Evolutionary conservation across 92 coral and sea anemone genomes (phyloP).

Genomic region (Epizoanthus scotinus): DNA sequence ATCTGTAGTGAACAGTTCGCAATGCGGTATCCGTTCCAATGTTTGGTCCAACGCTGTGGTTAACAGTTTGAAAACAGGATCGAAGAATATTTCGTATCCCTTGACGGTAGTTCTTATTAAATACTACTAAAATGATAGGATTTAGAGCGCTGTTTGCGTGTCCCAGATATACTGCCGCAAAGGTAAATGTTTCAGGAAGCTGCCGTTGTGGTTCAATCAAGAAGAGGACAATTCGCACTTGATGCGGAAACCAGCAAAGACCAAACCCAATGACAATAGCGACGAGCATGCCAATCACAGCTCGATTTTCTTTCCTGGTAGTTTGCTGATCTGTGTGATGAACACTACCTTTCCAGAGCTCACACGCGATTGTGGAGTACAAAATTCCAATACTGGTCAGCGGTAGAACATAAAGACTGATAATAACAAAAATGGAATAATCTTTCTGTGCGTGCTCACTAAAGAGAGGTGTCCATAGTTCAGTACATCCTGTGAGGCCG

Average conservation of each 20-base stretch:
- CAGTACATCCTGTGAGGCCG: slow-evolving; percentile 2
- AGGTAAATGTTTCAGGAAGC: background rate
- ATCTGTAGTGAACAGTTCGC: background rate
- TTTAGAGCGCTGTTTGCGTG: slow-evolving; percentile 34
- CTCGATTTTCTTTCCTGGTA: slow-evolving; percentile 21
- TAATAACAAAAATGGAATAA: slow-evolving; percentile 7
- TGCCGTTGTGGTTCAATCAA: background rate
- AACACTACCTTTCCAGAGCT: slow-evolving; percentile 22
- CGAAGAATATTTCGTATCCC: background rate
- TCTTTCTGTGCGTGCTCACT: slow-evolving; percentile 22
- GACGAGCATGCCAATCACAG: slow-evolving; percentile 24
- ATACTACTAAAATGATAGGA: slow-evolving; percentile 27
- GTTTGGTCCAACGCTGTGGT: slow-evolving; percentile 2
- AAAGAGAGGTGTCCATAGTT: slow-evolving; percentile 27
- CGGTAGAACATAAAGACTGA: slow-evolving; percentile 22
- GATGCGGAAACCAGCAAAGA: slow-evolving; percentile 34
- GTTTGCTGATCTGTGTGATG: slow-evolving; percentile 12
- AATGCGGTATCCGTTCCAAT: background rate
- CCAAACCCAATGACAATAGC: slow-evolving; percentile 34
- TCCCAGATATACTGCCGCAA: slow-evolving; percentile 23
- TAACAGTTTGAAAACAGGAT: background rate
- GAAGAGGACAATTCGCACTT: background rate
- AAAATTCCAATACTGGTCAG: slow-evolving; percentile 28
- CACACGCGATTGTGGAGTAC: slow-evolving; percentile 14
- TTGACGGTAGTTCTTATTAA: slow-evolving; percentile 38